Evolutionary conservation across 1,140 invertebrate genomes (phyloP), one percentile per base, ranked within the genome.

Genomic region (Penaeus japonicus): DNA sequence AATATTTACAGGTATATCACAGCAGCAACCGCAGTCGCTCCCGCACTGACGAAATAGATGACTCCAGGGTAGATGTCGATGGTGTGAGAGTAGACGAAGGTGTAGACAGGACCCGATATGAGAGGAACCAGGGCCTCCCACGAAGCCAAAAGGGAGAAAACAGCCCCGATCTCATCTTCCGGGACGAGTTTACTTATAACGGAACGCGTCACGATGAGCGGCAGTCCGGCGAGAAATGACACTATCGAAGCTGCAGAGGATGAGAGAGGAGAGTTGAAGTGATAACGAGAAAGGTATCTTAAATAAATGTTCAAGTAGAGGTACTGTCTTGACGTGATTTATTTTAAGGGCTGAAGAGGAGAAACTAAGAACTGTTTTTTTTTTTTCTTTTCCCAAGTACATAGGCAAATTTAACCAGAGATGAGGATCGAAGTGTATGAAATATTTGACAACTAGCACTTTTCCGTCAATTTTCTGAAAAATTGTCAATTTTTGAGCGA

Each of bases 141-240:
- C 2, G 89, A 89, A 5, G 89, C 89, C 47, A 89, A 12, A 0
- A 89, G 35, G 17, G 89, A 89, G 65, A 89, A 89, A 4, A 89
- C 47, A n/a, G 70, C 59, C 0, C 89, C 89, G 12, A 85, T 18
- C 17, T 89, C 89, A 7, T 30, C 77, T 0, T 15, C 59, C 3
- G 89, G 80, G 0, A 89, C 89, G 18, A 35, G 20, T 39, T 89
- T 89, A 65, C 84, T 85, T 32, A 85, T 85, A 2, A 86, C n/a
- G 22, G 89, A 85, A 3, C 89, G 77, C 22, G 83, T 85, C 24
- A 83, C 70, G 65, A 85, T 75, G 5, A 89, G 18, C 12, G 89
- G 84, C 10, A 89, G 35, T 0, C 77, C 65, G 15, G 81, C 88
- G 0, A 89, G 2, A 57, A 55, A 80, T 1, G 55, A 27, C 15